Evolutionary conservation across 2,797 vertebrate genomes (phyloP).

Genomic region (Okamejei kenojei): DNA sequence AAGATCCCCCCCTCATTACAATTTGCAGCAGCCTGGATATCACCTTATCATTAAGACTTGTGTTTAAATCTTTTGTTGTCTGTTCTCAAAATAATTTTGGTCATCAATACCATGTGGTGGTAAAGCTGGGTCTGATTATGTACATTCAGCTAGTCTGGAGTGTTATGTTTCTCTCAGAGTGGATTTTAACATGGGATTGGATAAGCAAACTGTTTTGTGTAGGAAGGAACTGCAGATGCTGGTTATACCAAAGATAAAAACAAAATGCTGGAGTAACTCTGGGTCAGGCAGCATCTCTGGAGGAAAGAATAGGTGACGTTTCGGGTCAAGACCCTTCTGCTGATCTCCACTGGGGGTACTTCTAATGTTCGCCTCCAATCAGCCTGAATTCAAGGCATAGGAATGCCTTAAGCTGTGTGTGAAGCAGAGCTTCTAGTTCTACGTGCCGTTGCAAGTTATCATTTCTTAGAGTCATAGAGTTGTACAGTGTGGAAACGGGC

Average conservation of each 20-base stretch:
- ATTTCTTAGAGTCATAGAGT: too few relatives aligned
- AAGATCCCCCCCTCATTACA: too few relatives aligned
- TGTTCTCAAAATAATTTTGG: not conserved
- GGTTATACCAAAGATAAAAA: too few relatives aligned
- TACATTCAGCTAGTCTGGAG: not conserved
- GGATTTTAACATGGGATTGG: not conserved
- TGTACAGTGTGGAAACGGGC: too few relatives aligned
- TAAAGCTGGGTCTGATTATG: not conserved
- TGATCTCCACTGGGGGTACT: not conserved
- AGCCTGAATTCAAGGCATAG: not conserved
- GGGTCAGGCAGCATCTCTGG: too few relatives aligned
- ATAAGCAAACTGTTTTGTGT: not conserved
- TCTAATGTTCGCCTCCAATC: not conserved
- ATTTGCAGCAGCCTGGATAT: not conserved
- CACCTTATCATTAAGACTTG: not conserved
- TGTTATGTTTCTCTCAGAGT: not conserved
- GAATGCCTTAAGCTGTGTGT: not conserved
- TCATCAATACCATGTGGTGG: not conserved
- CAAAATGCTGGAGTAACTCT: too few relatives aligned
- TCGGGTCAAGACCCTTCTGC: not conserved
- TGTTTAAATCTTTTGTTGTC: not conserved
- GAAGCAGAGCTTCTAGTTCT: not conserved
- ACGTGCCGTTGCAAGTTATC: not conserved
- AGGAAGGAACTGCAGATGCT: too few relatives aligned
- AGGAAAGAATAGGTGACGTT: too few relatives aligned